These are phyloP conservation scores for Gouania willdenowi DNA, from an alignment of 2,797 vertebrate species.

Conservation along the genomic window DNA sequence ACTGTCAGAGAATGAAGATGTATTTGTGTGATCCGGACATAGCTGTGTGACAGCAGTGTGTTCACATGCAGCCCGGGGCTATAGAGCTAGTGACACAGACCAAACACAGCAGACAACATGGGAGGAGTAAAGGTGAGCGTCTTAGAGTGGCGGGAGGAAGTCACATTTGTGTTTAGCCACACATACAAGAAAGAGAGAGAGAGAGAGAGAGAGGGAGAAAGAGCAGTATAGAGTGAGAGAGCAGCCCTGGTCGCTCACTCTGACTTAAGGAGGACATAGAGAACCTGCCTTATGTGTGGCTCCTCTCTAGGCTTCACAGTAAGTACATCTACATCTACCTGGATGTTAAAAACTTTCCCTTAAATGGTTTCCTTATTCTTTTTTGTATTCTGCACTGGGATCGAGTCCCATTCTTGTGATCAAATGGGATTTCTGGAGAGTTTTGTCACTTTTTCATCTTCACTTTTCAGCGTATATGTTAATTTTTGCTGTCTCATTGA, in stretches of 20 bases:
- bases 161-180: background rate
- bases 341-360: background rate
- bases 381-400: background rate
- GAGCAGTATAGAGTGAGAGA: conserved; percentile 7
- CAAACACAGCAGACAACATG: conserved; percentile 9
- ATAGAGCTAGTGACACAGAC: conserved; percentile 30
- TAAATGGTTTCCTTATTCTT: too few species aligned
- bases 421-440: conserved; percentile 25
- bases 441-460: conserved; percentile 57
- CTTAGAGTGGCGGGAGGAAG: too few species aligned
- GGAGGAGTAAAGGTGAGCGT: too few species aligned
- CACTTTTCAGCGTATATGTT: conserved; percentile 42
- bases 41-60: conserved; percentile 61
- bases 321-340: conserved; percentile 42
- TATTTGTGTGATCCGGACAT: conserved; percentile 69
- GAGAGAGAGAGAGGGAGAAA: conserved; percentile 21
- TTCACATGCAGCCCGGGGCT: conserved; percentile 22
- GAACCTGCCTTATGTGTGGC: conserved; percentile 69
- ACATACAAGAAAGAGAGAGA: conserved; percentile 45
- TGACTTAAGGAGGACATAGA: conserved; percentile 29
- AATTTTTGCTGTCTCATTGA: conserved; percentile 60
- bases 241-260: conserved; percentile 41
- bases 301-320: conserved; percentile 71
- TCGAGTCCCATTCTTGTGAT: background rate
- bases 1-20: conserved; percentile 57